Percentiles rank a stretch among this genome's conserved stretches.
phyloP scores from a whole-genome alignment of 2,797 vertebrate genomes.

The Notoglanidium macrostoma region DNA sequence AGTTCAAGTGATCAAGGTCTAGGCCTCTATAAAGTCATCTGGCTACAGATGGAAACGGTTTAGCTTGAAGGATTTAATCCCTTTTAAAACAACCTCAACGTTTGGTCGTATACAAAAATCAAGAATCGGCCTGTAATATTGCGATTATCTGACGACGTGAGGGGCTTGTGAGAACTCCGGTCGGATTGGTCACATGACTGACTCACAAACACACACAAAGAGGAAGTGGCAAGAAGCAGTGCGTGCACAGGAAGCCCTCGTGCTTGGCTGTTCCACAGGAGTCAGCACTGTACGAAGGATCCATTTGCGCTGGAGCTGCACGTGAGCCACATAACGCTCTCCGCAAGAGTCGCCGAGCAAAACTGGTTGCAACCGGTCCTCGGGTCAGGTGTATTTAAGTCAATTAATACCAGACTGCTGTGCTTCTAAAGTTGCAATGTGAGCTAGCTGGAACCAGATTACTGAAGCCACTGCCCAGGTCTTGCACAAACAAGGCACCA shows the following conservation, averaged over 20 bases:
- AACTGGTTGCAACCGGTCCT: constrained; percentile 33
- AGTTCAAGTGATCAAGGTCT: background rate
- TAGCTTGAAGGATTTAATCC: background rate
- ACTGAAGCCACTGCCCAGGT: background rate
- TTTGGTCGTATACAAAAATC: no score
- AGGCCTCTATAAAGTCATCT: background rate
- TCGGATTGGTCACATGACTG: background rate
- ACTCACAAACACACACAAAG: constrained; percentile 33
- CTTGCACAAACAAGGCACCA: constrained; percentile 21
- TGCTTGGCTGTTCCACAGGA: constrained; percentile 60
- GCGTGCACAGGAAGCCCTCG: constrained; percentile 65
- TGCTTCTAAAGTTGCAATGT: constrained; percentile 19
- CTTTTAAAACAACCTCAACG: background rate
- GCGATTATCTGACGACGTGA: background rate
- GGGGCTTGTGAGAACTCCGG: background rate
- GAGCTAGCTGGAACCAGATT: constrained; percentile 43
- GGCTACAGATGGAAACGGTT: background rate
- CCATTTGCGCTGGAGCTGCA: constrained; percentile 11
- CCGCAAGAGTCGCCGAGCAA: background rate
- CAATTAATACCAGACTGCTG: constrained; percentile 23
- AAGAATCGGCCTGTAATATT: background rate
- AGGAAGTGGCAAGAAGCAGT: constrained; percentile 38
- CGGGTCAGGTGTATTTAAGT: constrained; percentile 21
- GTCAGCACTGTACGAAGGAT: constrained; percentile 66
- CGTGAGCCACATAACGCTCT: background rate